Evolutionary conservation across 1,140 invertebrate species (phyloP).

Genomic region (Euglossa dilemma): DNA sequence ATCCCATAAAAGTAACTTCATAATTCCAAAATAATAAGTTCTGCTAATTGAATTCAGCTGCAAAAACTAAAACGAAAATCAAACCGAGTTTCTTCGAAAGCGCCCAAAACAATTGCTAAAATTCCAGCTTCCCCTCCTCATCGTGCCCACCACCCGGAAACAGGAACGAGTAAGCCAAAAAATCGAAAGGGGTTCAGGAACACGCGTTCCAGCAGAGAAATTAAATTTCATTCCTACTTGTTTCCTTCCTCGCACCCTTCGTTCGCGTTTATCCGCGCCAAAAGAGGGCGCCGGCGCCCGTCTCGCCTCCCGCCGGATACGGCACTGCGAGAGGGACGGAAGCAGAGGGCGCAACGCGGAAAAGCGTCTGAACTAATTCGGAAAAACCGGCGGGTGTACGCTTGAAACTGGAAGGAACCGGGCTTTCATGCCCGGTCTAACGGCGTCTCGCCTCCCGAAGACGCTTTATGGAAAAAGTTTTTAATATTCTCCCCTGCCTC

Average conservation of each 20-base stretch:
- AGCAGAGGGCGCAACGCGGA: not conserved
- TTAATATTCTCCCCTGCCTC: constrained; percentile 55
- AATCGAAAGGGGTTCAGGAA: not conserved
- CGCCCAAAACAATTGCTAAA: not conserved
- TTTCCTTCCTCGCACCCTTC: not conserved
- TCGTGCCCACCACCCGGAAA: not conserved
- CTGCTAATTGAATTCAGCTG: too few relatives aligned
- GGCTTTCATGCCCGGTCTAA: constrained; percentile 40
- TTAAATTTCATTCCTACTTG: not conserved
- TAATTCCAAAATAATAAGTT: too few relatives aligned
- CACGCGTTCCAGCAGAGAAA: not conserved
- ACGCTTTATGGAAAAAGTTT: constrained; percentile 69
- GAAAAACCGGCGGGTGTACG: constrained; percentile 46
- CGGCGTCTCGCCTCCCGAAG: constrained; percentile 33
- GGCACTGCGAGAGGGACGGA: not conserved
- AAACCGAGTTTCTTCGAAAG: too few relatives aligned
- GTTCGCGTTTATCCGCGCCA: not conserved
- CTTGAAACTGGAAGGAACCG: constrained; percentile 25
- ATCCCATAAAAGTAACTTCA: too few relatives aligned
- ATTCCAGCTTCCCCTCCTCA: not conserved
- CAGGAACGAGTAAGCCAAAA: not conserved
- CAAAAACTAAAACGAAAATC: too few relatives aligned
- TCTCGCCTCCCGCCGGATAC: not conserved
- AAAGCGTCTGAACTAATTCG: constrained; percentile 51
- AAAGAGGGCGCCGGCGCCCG: constrained; percentile 3